Evolutionary conservation across 2,113 vertebrate species (phyloP).

Genomic region (Sakesphorus luctuosus): DNA sequence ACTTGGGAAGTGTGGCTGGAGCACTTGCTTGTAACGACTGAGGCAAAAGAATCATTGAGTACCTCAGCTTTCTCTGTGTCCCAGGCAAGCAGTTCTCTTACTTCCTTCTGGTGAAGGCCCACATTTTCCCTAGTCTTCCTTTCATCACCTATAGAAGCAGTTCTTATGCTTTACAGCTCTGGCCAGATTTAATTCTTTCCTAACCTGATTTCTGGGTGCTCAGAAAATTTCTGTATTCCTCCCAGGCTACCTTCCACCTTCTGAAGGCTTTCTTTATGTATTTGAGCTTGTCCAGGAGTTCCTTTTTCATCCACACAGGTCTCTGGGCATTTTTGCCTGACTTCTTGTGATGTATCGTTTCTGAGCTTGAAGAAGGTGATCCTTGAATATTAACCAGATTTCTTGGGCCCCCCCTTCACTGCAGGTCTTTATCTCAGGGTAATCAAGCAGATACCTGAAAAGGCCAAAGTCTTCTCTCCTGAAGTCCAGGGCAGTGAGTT

Average conservation of each 20-base stretch:
- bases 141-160: background rate
- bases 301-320: background rate
- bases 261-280: background rate
- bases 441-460: background rate
- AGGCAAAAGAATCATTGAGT: background rate
- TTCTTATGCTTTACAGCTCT: background rate
- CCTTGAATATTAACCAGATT: background rate
- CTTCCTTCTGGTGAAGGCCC: background rate
- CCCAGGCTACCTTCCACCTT: background rate
- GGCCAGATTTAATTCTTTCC: background rate
- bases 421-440: background rate
- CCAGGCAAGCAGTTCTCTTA: background rate
- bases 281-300: background rate
- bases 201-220: background rate
- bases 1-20: background rate
- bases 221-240: background rate
- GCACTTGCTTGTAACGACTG: background rate
- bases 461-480: background rate
- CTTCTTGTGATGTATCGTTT: background rate
- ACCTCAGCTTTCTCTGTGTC: background rate
- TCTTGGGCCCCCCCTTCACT: background rate
- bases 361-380: background rate
- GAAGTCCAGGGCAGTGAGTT: background rate
- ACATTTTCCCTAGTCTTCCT: background rate
- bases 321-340: background rate